Base-by-base conservation (phyloP, 2,888 invertebrate genomes). In the Meiosimyza platycephala region DNA sequence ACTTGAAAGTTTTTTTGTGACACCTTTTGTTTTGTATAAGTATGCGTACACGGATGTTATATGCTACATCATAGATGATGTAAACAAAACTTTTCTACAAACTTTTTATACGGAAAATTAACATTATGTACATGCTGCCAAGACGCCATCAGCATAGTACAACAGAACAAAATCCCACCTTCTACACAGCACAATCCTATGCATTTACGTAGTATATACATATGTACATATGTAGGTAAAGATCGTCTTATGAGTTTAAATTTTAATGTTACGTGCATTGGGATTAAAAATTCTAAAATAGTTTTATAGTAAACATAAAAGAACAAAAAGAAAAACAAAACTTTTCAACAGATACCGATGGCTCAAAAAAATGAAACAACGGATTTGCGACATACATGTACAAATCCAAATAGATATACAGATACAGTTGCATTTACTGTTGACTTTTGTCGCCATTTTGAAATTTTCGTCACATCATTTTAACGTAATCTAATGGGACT, bases 21-120 rank as follows among this genome's bases (percentile, higher is more conserved):
- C 40, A 40, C 40, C 40, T 40, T 40, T 40, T 9, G 1, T 40
- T 40, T 40, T 47, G 47, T 15, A n/a, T 47, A 5, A n/a, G 48
- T n/a, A 9, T 33, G 47, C 16, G 62, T 63, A 13, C 47, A 16
- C 16, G 62, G 40, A 47, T 62, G 67, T 55, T 68, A 28, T 68
- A 55, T 57, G 62, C 57, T 50, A 51, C 50, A 51, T 51, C 55
- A 57, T 13, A n/a, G 57, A 15, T 15, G 59, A 18, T 15, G 59
- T 28, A 40, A 68, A 55, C 48, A 68, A 55, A 47, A 57, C 18
- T 33, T 28, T 47, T 18, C 57, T 48, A 40, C 40, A 68, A 68
- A 68, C 57, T 68, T 68, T 68, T 57, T 68, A 62, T 40, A 40
- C 51, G 47, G 28, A 22, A 51, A 62, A 70, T 70, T 70, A 60